Evolutionary conservation across 2,797 vertebrate species (phyloP), one percentile per base, ranked within the genome.

Genomic region (Sebastes aleutianus): DNA sequence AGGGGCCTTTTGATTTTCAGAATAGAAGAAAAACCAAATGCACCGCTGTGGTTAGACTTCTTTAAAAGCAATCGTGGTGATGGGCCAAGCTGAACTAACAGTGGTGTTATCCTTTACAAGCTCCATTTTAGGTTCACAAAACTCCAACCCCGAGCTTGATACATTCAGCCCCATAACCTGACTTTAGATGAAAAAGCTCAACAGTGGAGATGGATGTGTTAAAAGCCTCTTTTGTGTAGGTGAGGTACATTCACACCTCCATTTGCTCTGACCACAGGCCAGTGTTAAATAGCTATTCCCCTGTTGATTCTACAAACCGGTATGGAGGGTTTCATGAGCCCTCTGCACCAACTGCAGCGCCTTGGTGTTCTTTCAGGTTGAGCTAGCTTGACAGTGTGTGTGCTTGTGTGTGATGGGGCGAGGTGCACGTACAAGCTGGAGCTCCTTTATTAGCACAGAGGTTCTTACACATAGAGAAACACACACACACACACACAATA

Each of bases 301-400:
- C 43, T 59, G 27, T 54, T 74, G 8, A 58, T 69, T 43, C 53
- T 27, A 63, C 63, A 80, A 57, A 78, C 18, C 16, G n/a, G 61
- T 26, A 26, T 29, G 61, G 31, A 59, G 27, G 32, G 26, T 67
- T 63, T 76, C 50, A 78, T 11, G 57, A 31, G 47, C 6, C 10
- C 63, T 70, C 12, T 10, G 16, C 34, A 26, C 54, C 3, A 3
- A 34, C 27, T 26, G 53, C 57, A 73, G 3, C 10, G 1, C 34
- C 22, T 39, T 26, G 27, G 22, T 80, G 59, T 81, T 76, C 53
- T 76, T 27, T 69, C 72, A 58, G 34, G 29, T 36, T 59, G 67
- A 63, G 18, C 6, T 9, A 39, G 20, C 36, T 57, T 65, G 75
- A 69, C 53, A 34, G 78, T 20, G 32, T 72, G 53, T 74, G 68